Evolutionary conservation across 2,113 vertebrate genomes (phyloP).

Genomic region (Tyto alba): DNA sequence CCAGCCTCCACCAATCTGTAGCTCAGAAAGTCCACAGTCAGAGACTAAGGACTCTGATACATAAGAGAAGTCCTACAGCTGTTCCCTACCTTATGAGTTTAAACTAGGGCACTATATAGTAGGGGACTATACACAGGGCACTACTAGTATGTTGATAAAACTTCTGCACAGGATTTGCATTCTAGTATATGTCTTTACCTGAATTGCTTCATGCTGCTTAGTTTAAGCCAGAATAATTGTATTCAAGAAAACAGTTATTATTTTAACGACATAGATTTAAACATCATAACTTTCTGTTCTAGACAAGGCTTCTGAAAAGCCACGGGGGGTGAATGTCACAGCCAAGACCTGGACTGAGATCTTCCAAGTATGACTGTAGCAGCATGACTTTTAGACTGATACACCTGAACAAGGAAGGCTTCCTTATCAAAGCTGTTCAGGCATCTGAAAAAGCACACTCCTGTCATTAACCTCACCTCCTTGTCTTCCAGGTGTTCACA

Average conservation of each 20-base stretch:
- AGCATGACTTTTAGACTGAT: neutral
- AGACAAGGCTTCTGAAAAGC: neutral
- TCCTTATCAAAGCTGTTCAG: neutral
- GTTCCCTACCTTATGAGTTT: neutral
- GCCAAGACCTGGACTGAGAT: neutral
- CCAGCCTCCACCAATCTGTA: neutral
- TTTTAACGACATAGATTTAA: neutral
- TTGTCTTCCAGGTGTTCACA: neutral
- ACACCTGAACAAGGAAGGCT: neutral
- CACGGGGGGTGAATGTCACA: neutral
- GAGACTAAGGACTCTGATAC: neutral
- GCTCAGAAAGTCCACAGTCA: neutral
- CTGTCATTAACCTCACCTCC: neutral
- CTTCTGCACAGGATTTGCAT: neutral
- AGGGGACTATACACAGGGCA: too few species aligned
- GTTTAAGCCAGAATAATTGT: neutral
- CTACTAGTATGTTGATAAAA: neutral
- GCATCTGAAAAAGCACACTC: neutral
- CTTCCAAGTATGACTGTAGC: accelerated
- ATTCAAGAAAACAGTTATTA: neutral
- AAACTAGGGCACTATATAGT: too few species aligned
- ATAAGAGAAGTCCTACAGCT: neutral
- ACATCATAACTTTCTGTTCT: neutral
- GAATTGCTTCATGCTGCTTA: neutral
- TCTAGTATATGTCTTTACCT: neutral